Base-by-base conservation (phyloP, 1,140 invertebrate genomes). In the Zaprionus vittiger region DNA sequence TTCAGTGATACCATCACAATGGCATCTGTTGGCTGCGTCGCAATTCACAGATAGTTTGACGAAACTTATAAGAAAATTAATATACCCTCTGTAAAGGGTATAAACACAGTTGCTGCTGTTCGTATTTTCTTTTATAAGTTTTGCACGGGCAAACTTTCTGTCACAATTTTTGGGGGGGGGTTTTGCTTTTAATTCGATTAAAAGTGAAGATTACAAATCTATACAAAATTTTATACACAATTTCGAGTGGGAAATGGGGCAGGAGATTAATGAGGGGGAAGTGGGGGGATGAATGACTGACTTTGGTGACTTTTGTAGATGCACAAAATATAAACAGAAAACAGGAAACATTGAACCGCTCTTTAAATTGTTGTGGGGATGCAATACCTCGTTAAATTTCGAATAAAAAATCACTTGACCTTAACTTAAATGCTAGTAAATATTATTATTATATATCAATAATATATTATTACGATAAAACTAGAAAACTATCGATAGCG, bases 321-420 rank as follows among this genome's bases (percentile, higher is more conserved):
- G 80, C 83, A 78, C 69, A 80, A 83, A 87, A 76, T 81, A 84
- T 81, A 87, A 89, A 89, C 65, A 72, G 61, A 84, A 89, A 90
- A 82, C 86, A 90, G 85, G 85, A 90, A 90, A 82, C 85, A 91
- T 90, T 90, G 85, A 90, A 90, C 85, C 85, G 85, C 85, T 90
- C 85, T 90, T 73, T 90, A 90, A 91, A 90, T 91, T 82, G 79
- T 90, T 75, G 54, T 63, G 24, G 83, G 81, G 84, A 87, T 85
- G 85, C 84, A 81, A 89, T 80, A 85, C 81, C 81, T 77, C 41
- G 41, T 77, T 65, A 75, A 83, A 84, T 81, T 84, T 85, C 65
- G 82, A 78, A 84, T 72, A 56, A 57, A 47, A 65, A 76, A 76
- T 76, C 55, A 56, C 28, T 56, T 69, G 49, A 52, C 67, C 67